A percentile compares a stretch with the other conserved stretches of the same genome.
Conservation (phyloP, 2,888 invertebrate species). For the Watsonalla cultraria region DNA sequence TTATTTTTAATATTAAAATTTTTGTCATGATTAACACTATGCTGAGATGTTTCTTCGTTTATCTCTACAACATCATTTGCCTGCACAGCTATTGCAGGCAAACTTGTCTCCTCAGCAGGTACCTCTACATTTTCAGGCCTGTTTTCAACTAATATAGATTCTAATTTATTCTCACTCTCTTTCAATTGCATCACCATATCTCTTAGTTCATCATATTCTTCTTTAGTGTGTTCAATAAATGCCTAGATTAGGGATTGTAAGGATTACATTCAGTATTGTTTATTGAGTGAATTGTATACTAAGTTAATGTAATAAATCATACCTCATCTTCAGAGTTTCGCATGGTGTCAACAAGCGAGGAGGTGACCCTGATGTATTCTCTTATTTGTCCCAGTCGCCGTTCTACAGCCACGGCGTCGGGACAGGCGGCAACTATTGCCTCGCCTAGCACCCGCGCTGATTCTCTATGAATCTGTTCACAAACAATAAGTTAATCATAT, state of each 20-base stretch:
- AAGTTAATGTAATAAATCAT: conserved; percentile 14
- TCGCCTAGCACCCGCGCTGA: conserved; percentile 67
- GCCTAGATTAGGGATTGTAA: conserved; percentile 64
- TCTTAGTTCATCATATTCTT: conserved; percentile 80
- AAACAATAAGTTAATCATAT: neutral
- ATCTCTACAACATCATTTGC: conserved; percentile 19
- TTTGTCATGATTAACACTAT: conserved; percentile 30
- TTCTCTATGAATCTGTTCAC: conserved; percentile 55
- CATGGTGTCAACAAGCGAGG: conserved; percentile 83
- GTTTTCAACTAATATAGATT: conserved; percentile 69
- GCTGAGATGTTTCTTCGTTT: conserved; percentile 19
- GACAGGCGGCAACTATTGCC: conserved; percentile 72
- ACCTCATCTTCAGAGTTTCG: conserved; percentile 85
- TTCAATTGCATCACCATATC: conserved; percentile 83
- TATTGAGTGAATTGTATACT: neutral
- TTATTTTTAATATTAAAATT: conserved; percentile 35
- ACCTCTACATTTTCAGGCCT: conserved; percentile 59
- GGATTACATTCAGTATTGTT: conserved; percentile 12
- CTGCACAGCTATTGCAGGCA: conserved; percentile 19
- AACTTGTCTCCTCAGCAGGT: conserved; percentile 41
- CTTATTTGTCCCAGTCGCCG: conserved; percentile 84
- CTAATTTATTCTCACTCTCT: conserved; percentile 84
- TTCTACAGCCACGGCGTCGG: conserved; percentile 83
- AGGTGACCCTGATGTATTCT: conserved; percentile 85
- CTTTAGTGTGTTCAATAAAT: conserved; percentile 72